Conservation (phyloP, 92 coral and sea anemone species). For the Heliopora coerulea region DNA sequence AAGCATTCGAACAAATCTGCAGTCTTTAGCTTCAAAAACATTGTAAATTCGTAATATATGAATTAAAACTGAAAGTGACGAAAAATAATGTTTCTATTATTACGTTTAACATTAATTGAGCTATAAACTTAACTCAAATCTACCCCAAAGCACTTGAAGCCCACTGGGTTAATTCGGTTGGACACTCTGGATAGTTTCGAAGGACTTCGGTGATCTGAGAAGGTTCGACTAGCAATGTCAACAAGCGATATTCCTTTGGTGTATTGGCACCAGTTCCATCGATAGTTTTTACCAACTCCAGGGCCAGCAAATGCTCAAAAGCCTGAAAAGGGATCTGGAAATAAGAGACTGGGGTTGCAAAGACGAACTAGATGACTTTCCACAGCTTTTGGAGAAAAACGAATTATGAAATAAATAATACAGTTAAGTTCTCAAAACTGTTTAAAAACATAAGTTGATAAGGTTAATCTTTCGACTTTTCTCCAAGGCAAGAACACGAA, state of each 20-base stretch:
- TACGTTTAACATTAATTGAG: not conserved
- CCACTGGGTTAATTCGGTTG: constrained; percentile 96
- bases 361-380: no score
- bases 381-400: no score
- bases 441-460: no score
- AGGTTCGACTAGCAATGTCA: constrained; percentile 73
- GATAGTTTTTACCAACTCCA: constrained; percentile 82
- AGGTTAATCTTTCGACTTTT: no score
- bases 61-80: not conserved
- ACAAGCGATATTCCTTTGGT: constrained; percentile 83
- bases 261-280: constrained; percentile 74
- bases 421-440: no score
- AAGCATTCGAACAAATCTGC: no score
- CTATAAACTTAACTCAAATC: not conserved
- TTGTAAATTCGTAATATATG: no score
- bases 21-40: no score
- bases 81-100: not conserved
- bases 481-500: no score
- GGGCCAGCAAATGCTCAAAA: constrained; percentile 86
- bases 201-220: constrained; percentile 77
- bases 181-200: constrained; percentile 87
- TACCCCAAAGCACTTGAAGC: constrained; percentile 61
- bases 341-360: no score
- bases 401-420: no score
- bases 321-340: constrained; percentile 60